A percentile compares a stretch with the other conserved stretches of the same genome.
Evolutionary conservation across 2,888 invertebrate genomes (phyloP).

Genomic region (Stenichneumon culpator): DNA sequence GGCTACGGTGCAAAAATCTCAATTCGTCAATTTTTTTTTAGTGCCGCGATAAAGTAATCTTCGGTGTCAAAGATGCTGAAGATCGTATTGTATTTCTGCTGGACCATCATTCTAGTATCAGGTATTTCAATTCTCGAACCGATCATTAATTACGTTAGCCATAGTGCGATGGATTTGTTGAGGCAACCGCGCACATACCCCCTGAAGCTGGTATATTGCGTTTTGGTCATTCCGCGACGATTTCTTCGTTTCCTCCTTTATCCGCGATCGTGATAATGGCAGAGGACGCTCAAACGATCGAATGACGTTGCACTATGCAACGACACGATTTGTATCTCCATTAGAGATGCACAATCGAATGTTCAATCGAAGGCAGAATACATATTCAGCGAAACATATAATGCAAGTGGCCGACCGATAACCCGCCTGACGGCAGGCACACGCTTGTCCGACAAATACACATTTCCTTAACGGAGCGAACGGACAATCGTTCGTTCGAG

Average conservation of each 20-base stretch:
- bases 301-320: background rate
- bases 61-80: slow-evolving; percentile 57
- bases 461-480: slow-evolving; percentile 2
- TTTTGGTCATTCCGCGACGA: background rate
- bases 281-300: background rate
- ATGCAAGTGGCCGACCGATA: background rate
- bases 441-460: background rate
- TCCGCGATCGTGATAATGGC: background rate
- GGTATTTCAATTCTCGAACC: slow-evolving; percentile 48
- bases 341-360: background rate
- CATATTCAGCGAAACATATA: background rate
- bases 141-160: background rate
- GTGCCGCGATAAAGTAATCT: slow-evolving; percentile 40
- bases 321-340: background rate
- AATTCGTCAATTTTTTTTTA: slow-evolving; percentile 11
- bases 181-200: background rate
- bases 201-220: background rate
- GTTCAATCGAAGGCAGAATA: background rate
- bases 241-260: background rate
- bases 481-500: background rate
- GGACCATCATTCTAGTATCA: slow-evolving; percentile 63
- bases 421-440: background rate
- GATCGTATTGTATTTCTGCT: slow-evolving; percentile 59
- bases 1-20: background rate
- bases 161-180: slow-evolving; percentile 1